phyloP scores from a whole-genome alignment of 1,140 invertebrate genomes.

The Ceratina japonica region DNA sequence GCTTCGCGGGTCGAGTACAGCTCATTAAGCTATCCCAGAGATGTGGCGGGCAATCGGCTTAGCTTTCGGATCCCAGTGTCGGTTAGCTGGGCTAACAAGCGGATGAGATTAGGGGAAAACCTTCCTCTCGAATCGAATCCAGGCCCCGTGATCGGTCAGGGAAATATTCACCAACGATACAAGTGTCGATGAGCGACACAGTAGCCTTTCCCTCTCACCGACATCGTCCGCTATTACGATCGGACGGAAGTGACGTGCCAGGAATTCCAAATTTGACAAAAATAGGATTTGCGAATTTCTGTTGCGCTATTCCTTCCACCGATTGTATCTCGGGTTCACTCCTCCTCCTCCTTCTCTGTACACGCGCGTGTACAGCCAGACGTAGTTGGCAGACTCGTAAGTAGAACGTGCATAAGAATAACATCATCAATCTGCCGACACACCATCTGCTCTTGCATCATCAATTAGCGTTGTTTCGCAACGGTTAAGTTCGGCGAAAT shows the following conservation, averaged over 20 bases:
- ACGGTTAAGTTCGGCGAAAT: slow-evolving; percentile 9
- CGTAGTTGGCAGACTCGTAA: slow-evolving; percentile 9
- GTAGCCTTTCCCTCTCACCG: slow-evolving; percentile 16
- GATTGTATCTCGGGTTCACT: background rate
- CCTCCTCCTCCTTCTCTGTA: background rate
- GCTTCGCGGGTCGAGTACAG: background rate
- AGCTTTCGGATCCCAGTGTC: slow-evolving; percentile 2
- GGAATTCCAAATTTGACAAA: too few species aligned
- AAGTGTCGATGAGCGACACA: slow-evolving; percentile 46
- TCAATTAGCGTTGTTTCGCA: slow-evolving; percentile 37
- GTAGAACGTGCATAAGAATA: slow-evolving; percentile 29
- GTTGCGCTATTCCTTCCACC: background rate
- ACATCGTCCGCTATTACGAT: background rate
- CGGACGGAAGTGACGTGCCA: background rate
- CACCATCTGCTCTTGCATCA: slow-evolving; percentile 20
- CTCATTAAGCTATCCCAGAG: slow-evolving; percentile 20
- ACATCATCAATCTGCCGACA: slow-evolving; percentile 18
- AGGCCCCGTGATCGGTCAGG: background rate
- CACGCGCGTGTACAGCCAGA: background rate
- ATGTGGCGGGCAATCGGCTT: slow-evolving; percentile 24
- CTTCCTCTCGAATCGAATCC: background rate
- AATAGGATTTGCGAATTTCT: too few species aligned
- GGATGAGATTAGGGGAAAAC: slow-evolving; percentile 9
- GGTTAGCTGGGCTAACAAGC: background rate
- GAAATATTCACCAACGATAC: slow-evolving; percentile 36